Evolutionary conservation across 1,140 invertebrate genomes (phyloP).

Genomic region (Polypedilum pembai): DNA sequence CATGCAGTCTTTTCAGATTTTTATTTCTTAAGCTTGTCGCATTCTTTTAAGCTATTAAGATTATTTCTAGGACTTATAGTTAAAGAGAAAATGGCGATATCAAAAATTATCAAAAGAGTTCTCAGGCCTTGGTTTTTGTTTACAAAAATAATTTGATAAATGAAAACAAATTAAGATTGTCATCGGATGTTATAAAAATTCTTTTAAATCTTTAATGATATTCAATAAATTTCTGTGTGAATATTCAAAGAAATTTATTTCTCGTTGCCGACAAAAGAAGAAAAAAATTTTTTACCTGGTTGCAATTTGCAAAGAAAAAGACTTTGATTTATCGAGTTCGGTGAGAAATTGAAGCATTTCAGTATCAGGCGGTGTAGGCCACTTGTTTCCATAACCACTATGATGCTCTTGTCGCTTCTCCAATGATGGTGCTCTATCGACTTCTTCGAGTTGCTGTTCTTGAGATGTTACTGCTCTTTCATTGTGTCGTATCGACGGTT

Average conservation of each 20-base stretch:
- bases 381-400: conserved; percentile 35
- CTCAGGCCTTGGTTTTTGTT: no score
- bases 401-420: not conserved
- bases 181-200: not conserved
- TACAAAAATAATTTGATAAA: no score
- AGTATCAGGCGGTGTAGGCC: conserved; percentile 38
- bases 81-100: no score
- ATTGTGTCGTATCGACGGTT: conserved; percentile 38
- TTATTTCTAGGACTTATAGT: no score
- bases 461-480: conserved; percentile 32
- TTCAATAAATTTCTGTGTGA: not conserved
- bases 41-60: no score
- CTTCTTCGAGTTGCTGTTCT: conserved; percentile 30
- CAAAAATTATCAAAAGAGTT: no score
- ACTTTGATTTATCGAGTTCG: conserved; percentile 42
- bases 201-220: not conserved
- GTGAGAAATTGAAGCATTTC: conserved; percentile 39
- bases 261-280: not conserved
- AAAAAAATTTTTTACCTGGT: conserved; percentile 36
- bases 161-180: not conserved
- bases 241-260: no score
- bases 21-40: no score
- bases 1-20: no score
- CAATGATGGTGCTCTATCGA: not conserved
- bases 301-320: conserved; percentile 42